Evolutionary conservation across 1,140 invertebrate genomes (phyloP).

Genomic region (Drosophila parabipectinata): DNA sequence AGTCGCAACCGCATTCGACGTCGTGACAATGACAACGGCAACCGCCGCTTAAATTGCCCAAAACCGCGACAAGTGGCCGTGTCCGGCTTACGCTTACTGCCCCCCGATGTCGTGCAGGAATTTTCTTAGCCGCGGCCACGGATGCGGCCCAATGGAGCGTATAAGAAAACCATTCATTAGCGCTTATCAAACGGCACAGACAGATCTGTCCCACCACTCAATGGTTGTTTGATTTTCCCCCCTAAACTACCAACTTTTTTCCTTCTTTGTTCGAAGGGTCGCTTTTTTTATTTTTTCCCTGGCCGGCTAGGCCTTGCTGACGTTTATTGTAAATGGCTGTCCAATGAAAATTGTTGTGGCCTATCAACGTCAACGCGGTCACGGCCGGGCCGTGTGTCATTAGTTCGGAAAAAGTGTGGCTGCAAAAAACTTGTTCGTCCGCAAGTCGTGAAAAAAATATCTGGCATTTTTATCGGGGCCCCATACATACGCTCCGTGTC

Average conservation of each 20-base stretch:
- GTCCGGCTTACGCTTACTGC: constrained; percentile 26
- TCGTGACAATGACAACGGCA: constrained; percentile 74
- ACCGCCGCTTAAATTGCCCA: constrained; percentile 81
- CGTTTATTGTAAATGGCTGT: constrained; percentile 82
- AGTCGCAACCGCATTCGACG: constrained; percentile 62
- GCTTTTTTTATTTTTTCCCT: constrained; percentile 14
- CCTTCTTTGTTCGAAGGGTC: not conserved
- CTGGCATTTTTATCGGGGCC: constrained; percentile 66
- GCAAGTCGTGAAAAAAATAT: constrained; percentile 64
- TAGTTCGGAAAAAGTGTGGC: constrained; percentile 56
- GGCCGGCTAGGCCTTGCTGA: constrained; percentile 56
- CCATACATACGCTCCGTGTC: constrained; percentile 35
- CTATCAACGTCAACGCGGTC: constrained; percentile 77
- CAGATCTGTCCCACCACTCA: constrained; percentile 60
- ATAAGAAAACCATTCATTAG: constrained; percentile 82
- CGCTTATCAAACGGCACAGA: constrained; percentile 72
- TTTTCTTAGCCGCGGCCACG: constrained; percentile 33
- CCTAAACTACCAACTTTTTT: constrained; percentile 61
- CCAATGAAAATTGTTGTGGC: constrained; percentile 82
- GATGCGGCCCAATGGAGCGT: constrained; percentile 70
- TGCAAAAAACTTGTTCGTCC: constrained; percentile 43
- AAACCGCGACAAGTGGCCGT: constrained; percentile 79
- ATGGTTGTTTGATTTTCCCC: constrained; percentile 72
- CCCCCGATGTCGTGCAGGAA: constrained; percentile 13
- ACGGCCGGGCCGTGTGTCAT: constrained; percentile 72